Conservation (phyloP, 2,888 invertebrate species). For the Acholoe squamosa region DNA sequence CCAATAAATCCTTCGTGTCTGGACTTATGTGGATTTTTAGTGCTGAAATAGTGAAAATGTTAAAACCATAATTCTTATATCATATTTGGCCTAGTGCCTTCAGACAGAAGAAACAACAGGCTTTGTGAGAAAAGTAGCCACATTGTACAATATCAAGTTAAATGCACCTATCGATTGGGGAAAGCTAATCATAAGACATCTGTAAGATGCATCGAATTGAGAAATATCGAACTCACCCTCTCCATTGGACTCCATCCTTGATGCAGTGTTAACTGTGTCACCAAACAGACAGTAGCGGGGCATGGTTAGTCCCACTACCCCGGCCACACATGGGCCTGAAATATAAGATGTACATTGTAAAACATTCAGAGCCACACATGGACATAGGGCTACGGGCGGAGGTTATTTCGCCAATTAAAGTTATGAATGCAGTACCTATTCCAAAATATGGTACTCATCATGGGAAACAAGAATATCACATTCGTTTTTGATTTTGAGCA, state of each 20-base stretch:
- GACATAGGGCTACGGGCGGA: too few relatives aligned
- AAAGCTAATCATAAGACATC: neutral
- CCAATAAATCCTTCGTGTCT: neutral
- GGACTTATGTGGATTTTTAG: slow-evolving; percentile 14
- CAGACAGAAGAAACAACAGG: neutral
- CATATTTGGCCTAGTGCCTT: too few relatives aligned
- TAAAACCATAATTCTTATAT: too few relatives aligned
- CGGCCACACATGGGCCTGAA: slow-evolving; percentile 23
- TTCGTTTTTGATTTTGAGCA: too few relatives aligned
- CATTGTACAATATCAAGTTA: neutral
- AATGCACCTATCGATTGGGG: neutral
- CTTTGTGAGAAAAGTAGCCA: neutral
- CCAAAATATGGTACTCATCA: neutral
- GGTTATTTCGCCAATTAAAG: too few relatives aligned
- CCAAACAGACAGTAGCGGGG: slow-evolving; percentile 3
- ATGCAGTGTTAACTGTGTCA: neutral
- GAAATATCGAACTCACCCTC: neutral
- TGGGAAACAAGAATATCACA: too few relatives aligned
- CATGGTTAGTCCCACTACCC: slow-evolving; percentile 44
- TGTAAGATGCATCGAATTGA: neutral
- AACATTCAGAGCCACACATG: neutral
- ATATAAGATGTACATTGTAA: neutral
- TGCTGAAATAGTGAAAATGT: too few relatives aligned
- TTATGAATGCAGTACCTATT: neutral
- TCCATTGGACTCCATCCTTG: slow-evolving; percentile 48